Base-by-base conservation (phyloP, 2,113 vertebrate genomes). In the Enhydra lutris region DNA sequence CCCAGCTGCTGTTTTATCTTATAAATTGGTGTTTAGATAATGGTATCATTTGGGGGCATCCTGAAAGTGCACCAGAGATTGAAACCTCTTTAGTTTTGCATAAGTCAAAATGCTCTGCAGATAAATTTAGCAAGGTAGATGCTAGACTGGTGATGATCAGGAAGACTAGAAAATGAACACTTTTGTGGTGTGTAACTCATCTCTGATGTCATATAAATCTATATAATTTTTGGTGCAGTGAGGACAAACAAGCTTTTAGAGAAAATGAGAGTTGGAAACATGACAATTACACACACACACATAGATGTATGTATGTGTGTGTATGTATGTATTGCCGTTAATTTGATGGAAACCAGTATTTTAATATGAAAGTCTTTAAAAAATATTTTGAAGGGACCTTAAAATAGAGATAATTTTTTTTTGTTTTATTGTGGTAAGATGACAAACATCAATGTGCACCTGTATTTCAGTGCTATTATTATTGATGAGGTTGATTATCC, bases 1-100 rank as follows among this genome's bases (percentile, higher is more conserved):
- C 69, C 69, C 84, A 92, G 93, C 55, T 90, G 81, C 21, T 55
- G 47, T 24, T 92, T 96, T 31, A 61, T 97, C 61, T 24, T 71
- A 80, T 14, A 95, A 39, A 45, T 36, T 76, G 80, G 17, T 88
- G 71, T 94, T 88, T 81, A 84, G 88, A 80, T 42, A 61, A 59
- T 52, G n/a, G 12, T 52, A 26, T 90, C 29, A 78, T 31, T 61
- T 88, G 39, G 23, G 12, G 55, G 29, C 12, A n/a, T 92, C 83
- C 61, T 71, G 34, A 90, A 92, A 96, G 92, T 81, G 63, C 18
- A 42, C 26, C 12, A 59, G 50, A 4, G 26, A 52, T 26, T 1
- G 14, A 85, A 83, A 84, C 8, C 34, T 61, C 34, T 63, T 21
- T 23, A 74, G 69, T 52, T 92, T 52, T 76, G 3, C 76, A 4